Conservation (phyloP, 2,797 vertebrate genomes). For the Coregonus ussuriensis region DNA sequence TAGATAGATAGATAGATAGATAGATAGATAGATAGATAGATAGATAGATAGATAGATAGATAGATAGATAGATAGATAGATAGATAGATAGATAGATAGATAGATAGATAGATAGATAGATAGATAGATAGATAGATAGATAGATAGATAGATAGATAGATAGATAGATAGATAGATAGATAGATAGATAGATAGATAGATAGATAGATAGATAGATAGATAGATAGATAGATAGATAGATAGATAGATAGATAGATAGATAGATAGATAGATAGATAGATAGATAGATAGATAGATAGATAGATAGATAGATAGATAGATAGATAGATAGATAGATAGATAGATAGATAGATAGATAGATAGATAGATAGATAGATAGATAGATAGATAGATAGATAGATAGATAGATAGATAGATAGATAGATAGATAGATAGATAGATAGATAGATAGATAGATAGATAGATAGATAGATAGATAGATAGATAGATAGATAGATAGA, state of each 20-base stretch:
- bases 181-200: not conserved
- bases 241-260: not conserved
- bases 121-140: not conserved
- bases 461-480: not conserved
- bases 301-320: not conserved
- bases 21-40: not conserved
- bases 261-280: not conserved
- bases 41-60: not conserved
- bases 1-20: not conserved
- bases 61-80: not conserved
- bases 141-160: not conserved
- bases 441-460: not conserved
- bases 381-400: not conserved
- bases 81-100: not conserved
- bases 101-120: not conserved
- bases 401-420: not conserved
- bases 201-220: not conserved
- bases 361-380: not conserved
- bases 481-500: not conserved
- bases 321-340: not conserved
- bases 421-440: not conserved
- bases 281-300: not conserved
- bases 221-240: not conserved
- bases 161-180: not conserved
- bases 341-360: not conserved